A percentile compares a stretch with the other conserved stretches of the same genome.
Conservation (phyloP, 2,113 vertebrate species). For the Eupsittula cactorum region DNA sequence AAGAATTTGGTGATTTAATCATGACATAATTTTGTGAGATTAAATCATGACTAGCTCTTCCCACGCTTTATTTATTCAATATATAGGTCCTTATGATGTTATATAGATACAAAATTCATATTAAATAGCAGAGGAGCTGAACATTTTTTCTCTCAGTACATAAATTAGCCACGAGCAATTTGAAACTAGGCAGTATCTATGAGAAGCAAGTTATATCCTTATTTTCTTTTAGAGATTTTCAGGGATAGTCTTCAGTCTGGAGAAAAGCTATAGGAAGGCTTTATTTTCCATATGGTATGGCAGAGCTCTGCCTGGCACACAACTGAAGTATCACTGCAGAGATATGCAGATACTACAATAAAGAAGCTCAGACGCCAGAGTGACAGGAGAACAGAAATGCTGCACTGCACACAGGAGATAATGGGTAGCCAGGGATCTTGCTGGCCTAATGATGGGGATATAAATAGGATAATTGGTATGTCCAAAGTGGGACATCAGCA, state of each 20-base stretch:
- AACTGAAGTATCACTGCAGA: conserved; percentile 47
- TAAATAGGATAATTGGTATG: accelerated
- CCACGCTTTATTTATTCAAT: not conserved
- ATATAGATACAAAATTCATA: not conserved
- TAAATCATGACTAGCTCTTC: conserved; percentile 14
- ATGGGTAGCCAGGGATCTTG: not conserved
- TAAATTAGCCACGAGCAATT: not conserved
- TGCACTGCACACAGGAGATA: not conserved
- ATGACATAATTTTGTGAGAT: not conserved
- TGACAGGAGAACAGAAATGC: not conserved
- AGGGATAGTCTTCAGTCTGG: not conserved
- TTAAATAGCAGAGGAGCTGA: not conserved
- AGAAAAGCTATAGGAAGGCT: not conserved
- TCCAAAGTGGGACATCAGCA: not conserved
- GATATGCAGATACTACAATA: conserved; percentile 24
- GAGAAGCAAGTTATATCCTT: not conserved
- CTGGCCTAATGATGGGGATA: not conserved
- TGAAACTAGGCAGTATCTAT: not conserved
- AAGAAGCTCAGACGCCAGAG: not conserved
- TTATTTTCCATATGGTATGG: not conserved
- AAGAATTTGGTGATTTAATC: conserved; percentile 4
- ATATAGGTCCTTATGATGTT: not conserved
- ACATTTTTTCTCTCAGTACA: not conserved
- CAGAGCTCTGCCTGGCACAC: not conserved
- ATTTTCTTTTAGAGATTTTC: not conserved